phyloP scores from a whole-genome alignment of 2,797 vertebrate species.

The Chaenodraco wilsoni region DNA sequence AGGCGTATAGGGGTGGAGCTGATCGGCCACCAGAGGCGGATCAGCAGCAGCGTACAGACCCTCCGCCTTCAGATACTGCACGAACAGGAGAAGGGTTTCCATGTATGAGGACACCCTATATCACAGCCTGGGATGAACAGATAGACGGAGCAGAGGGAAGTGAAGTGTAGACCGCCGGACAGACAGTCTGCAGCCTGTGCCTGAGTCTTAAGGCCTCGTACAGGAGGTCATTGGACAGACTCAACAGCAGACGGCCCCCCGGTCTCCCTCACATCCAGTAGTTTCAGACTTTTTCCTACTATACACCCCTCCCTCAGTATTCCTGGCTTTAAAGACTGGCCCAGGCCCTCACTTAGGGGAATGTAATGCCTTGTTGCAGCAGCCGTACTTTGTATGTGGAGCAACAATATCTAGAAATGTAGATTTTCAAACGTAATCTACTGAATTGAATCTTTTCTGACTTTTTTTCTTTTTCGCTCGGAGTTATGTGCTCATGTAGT shows the following conservation, averaged over 20 bases:
- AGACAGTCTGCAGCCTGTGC: constrained; percentile 87
- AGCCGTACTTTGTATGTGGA: constrained; percentile 82
- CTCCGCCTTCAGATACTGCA: constrained; percentile 96
- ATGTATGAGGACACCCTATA: constrained; percentile 86
- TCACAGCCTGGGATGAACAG: constrained; percentile 87
- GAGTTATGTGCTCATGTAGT: constrained; percentile 90
- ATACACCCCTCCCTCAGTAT: constrained; percentile 49
- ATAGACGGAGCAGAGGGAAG: constrained; percentile 87
- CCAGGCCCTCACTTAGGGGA: constrained; percentile 74
- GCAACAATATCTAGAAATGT: constrained; percentile 85
- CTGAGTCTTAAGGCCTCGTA: constrained; percentile 82
- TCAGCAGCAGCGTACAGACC: constrained; percentile 98
- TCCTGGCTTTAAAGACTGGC: constrained; percentile 70
- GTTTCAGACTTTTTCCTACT: constrained; percentile 69
- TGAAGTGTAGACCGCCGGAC: constrained; percentile 86
- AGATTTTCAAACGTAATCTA: constrained; percentile 86
- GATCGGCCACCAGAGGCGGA: constrained; percentile 93
- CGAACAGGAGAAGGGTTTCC: constrained; percentile 92
- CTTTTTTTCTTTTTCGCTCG: constrained; percentile 60
- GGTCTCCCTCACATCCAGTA: constrained; percentile 59
- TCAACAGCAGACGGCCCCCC: constrained; percentile 55
- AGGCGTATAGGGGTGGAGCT: constrained; percentile 85
- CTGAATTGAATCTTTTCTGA: constrained; percentile 74
- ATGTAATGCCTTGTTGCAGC: constrained; percentile 87
- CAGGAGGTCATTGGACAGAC: constrained; percentile 61